phyloP scores from a whole-genome alignment of 2,113 vertebrate species.

The Brienomyrus brachyistius region DNA sequence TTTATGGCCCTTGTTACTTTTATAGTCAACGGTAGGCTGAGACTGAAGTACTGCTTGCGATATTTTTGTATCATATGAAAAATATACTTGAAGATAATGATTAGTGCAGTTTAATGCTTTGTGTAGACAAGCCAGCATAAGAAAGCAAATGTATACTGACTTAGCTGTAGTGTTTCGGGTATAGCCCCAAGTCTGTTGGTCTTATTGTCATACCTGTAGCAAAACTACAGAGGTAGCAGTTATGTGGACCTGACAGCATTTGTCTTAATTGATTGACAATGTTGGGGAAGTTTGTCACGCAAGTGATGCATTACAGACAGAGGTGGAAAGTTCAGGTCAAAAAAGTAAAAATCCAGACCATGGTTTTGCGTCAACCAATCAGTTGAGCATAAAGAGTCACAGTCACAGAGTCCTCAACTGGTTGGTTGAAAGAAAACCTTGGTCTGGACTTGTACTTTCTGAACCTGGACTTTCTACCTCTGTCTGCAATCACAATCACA shows the following conservation, averaged over 20 bases:
- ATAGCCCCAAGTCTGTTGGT: neutral
- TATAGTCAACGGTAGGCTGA: neutral
- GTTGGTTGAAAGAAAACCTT: neutral
- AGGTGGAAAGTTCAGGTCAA: neutral
- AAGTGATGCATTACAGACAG: neutral
- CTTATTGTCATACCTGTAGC: neutral
- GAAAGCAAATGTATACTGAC: neutral
- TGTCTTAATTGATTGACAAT: neutral
- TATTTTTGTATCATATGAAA: neutral
- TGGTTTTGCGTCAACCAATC: neutral
- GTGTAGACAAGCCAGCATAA: neutral
- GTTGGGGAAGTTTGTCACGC: neutral
- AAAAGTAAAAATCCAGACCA: neutral
- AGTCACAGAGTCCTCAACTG: neutral
- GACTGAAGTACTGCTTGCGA: neutral
- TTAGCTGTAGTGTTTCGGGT: neutral
- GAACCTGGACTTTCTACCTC: neutral
- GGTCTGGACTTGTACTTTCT: neutral
- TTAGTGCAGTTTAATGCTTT: neutral
- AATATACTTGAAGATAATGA: neutral
- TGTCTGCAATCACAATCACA: neutral
- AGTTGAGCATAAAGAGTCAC: neutral
- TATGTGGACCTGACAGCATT: neutral
- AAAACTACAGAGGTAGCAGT: neutral
- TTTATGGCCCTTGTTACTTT: neutral